phyloP scores from a whole-genome alignment of 2,113 vertebrate genomes.

The Lonchura striata region DNA sequence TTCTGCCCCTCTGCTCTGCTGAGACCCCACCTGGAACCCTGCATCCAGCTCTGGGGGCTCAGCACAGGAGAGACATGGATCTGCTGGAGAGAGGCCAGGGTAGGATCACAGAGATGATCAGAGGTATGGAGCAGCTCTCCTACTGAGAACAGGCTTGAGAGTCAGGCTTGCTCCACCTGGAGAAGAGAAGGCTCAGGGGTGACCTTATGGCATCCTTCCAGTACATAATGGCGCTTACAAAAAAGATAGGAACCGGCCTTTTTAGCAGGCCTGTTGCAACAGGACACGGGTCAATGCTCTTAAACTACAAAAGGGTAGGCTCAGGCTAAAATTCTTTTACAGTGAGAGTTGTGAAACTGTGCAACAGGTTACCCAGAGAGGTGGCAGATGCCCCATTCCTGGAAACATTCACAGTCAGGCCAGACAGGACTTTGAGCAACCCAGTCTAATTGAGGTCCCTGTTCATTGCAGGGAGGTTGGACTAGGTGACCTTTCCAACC shows the following conservation, averaged over 20 bases:
- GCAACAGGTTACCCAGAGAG: neutral
- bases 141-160: neutral
- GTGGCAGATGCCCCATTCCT: neutral
- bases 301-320: neutral
- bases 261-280: too few relatives aligned
- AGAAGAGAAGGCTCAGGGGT: neutral
- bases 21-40: neutral
- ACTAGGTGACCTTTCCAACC: neutral
- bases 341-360: neutral
- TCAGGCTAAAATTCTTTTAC: neutral
- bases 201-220: neutral
- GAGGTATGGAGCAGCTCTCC: neutral
- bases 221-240: neutral
- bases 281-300: neutral
- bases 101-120: too few relatives aligned
- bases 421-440: neutral
- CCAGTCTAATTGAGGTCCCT: neutral
- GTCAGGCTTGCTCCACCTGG: rapidly evolving
- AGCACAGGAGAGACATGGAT: rapidly evolving
- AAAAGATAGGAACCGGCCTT: neutral
- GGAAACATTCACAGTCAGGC: neutral
- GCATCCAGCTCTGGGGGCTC: neutral
- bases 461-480: neutral
- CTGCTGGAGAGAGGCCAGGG: rapidly evolving
- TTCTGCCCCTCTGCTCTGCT: neutral